Base-by-base conservation (phyloP, 2,888 invertebrate genomes). In the Lamellibrachia columna region DNA sequence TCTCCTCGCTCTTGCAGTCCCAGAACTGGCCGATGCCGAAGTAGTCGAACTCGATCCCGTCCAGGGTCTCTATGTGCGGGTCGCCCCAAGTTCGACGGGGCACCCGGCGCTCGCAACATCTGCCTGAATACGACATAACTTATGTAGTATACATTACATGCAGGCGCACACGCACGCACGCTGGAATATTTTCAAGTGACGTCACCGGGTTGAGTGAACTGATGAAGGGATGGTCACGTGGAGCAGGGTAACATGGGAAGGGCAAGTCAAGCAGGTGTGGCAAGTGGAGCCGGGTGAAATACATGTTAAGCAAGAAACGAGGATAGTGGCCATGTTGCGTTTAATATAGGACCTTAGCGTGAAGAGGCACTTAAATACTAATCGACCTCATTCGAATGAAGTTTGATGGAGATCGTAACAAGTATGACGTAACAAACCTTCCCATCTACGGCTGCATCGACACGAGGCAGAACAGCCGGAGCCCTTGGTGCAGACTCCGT, bases 11-110 rank as follows among this genome's bases (percentile, higher is more conserved):
- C n/a, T 53, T 92, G 93, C 93, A 93, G 75, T 92, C 92, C 93
- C 93, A 93, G 91, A 90, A 92, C 91, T 92, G 75, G n/a, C 93
- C 93, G n/a, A 93, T 93, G 53, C 92, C 93, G 75, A 92, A 92
- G 90, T 91, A 93, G 60, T 93, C 92, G 60, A 92, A 93, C 22
- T 60, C 52, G 22, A 90, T 28, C 6, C 93, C 93, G 53, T 92
- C 92, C 22, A 28, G n/a, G 0, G 92, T 92, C n/a, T 92, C 92
- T 22, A 91, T 53, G 52, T 92, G 92, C 28, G 92, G 92, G 52
- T 92, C 92, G 40, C 92, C 92, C 53, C 53, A 92, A 7, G 40
- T 22, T n/a, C 91, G 52, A 11, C 91, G 91, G 7, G 91, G 91
- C n/a, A 6, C 52, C 3, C 55, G 3, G 28, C 55, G n/a, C 40